Evolutionary conservation across 1,140 invertebrate species (phyloP), one percentile per base, ranked within the genome.

Genomic region (Drosophila repletoides): DNA sequence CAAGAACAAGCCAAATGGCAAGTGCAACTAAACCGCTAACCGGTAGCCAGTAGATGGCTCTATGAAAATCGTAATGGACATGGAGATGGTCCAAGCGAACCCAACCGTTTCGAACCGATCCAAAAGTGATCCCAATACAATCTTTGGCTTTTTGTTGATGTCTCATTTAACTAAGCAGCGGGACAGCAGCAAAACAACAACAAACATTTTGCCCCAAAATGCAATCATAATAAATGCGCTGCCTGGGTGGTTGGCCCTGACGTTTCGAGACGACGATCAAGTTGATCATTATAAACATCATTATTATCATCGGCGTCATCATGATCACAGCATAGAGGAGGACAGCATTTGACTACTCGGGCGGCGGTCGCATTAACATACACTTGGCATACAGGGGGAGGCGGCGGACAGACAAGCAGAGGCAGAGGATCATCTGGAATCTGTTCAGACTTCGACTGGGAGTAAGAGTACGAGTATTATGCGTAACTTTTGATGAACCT

Each of bases 171-270:
- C 74, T 84, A 83, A 83, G 79, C 79, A 74, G 79, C 79, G 70
- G 77, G 69, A 59, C 28, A 63, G 70, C 69, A 59, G 36, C 43
- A 61, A 51, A 34, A n/a, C 12, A 48, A 49, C 43, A 58, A 58
- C 38, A 43, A 55, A 40, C 33, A 58, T 81, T n/a, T 86, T 84
- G 69, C 69, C 48, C 74, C 55, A 84, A 80, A 84, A 86, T 79
- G 80, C 80, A 84, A 86, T 84, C 65, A 84, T 86, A 79, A 84
- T 84, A 86, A 84, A 84, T 86, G 74, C 71, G 52, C 77, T 84
- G 79, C 77, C 66, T 84, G 79, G 79, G 79, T 84, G 79, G 79
- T 72, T 68, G 41, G 26, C 38, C 19, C 14, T 59, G 41, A 59
- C 33, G 29, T 17, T 51, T 9, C 36, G 34, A 31, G 33, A 31